Evolutionary conservation across 2,113 vertebrate species (phyloP).

Genomic region (Ceyx melanurus): DNA sequence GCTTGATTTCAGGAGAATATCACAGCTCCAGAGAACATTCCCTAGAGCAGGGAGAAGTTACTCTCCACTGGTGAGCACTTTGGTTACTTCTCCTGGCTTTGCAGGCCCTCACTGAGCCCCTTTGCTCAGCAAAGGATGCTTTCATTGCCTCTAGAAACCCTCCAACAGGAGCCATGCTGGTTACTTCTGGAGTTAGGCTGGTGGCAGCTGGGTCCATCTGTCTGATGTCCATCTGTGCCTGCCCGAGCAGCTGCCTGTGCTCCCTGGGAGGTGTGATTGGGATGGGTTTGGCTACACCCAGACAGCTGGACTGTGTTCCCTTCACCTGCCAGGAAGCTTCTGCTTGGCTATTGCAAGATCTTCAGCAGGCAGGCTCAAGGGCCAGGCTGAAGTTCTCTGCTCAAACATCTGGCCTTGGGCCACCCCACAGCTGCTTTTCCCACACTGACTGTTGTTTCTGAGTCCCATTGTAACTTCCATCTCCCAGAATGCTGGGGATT

Average conservation of each 20-base stretch:
- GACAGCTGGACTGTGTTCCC: background rate
- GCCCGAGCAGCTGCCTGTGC: background rate
- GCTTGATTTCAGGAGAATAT: background rate
- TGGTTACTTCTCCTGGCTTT: background rate
- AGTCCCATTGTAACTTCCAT: rapidly evolving
- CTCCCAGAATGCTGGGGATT: background rate
- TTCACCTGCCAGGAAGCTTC: background rate
- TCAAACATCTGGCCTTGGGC: background rate
- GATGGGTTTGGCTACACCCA: background rate
- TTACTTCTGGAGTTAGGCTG: background rate
- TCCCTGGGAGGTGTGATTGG: background rate
- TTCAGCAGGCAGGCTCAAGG: background rate
- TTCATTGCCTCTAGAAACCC: background rate
- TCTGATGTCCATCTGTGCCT: background rate
- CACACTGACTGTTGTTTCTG: background rate
- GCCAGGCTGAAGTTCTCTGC: background rate
- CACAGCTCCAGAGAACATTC: background rate
- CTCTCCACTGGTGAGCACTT: background rate
- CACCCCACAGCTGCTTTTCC: background rate
- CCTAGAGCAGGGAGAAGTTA: background rate
- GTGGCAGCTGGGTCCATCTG: constrained; percentile 22
- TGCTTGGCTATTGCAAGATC: background rate
- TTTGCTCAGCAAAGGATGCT: background rate
- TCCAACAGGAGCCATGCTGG: rapidly evolving
- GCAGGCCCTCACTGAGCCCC: background rate